Base-by-base conservation (phyloP, 1,140 invertebrate species). In the Sinonovacula constricta region DNA sequence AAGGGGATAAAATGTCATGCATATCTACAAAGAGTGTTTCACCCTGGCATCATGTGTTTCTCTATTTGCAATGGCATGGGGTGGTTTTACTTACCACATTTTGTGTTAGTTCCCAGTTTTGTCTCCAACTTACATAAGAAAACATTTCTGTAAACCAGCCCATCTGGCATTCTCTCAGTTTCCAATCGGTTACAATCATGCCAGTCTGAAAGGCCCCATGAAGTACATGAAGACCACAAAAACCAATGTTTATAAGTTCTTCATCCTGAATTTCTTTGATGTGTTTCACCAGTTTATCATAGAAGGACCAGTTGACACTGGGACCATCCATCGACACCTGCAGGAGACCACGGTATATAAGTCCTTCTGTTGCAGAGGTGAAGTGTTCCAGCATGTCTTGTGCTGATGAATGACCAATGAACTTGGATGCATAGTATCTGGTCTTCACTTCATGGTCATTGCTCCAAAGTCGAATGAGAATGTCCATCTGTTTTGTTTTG, bases 251-350 rank as follows among this genome's bases (percentile, higher is more conserved):
- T 30, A 85, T 34, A 15, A 72, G 62, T 62, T 75, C 54, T 31
- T 63, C 56, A 22, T 76, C 57, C 28, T 77, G 36, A 33, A 79
- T 24, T 31, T 82, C 31, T 57, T 45, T 31, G n/a, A n/a, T n/a
- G 53, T 83, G 76, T 26, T 57, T 70, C n/a, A 34, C 30, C 56
- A 85, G 34, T 14, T 60, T 26, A 49, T 82, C 54, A 74, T 54
- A 81, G 71, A 85, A 83, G 57, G 80, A 84, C 82, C 82, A 82
- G 60, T 85, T 83, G n/a, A 74, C 68, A 60, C 45, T 36, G 31
- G 84, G 84, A 24, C 82, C 82, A 82, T 83, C 78, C 82, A 84
- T 85, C 24, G 82, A 84, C 24, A 85, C 49, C 60, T 83, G 77
- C 24, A 83, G 15, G 15, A 82, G 56, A 36, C 79, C 65, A 26